These are phyloP conservation scores for Acrobasis consociella DNA, from an alignment of 2,888 invertebrate genomes.

Conservation along the genomic window DNA sequence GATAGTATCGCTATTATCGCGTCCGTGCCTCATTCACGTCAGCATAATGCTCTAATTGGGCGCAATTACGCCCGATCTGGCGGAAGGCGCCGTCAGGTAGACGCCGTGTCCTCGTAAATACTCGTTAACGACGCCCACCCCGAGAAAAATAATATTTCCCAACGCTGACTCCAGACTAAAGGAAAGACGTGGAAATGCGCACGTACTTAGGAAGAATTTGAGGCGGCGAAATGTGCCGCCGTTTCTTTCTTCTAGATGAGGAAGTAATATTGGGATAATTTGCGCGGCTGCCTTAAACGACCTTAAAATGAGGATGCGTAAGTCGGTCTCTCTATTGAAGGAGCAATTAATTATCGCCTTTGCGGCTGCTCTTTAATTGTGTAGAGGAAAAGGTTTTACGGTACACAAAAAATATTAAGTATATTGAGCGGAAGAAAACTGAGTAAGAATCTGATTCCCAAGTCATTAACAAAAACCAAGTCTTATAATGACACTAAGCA, in stretches of 20 bases:
- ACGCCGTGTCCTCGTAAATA: conserved; percentile 78
- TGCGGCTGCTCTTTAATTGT: conserved; percentile 15
- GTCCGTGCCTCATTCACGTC: conserved; percentile 79
- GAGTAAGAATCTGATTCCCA: not conserved
- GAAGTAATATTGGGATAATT: conserved; percentile 60
- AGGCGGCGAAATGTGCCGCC: conserved; percentile 59
- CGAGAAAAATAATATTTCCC: conserved; percentile 78
- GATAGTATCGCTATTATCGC: conserved; percentile 79
- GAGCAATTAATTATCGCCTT: conserved; percentile 19
- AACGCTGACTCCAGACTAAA: conserved; percentile 64
- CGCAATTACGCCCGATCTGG: conserved; percentile 77
- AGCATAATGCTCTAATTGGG: conserved; percentile 82
- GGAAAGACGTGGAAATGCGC: conserved; percentile 69
- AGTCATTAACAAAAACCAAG: not conserved
- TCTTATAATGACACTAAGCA: no score
- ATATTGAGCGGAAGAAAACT: not conserved
- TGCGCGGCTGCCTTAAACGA: conserved; percentile 42
- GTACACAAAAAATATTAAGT: conserved; percentile 2
- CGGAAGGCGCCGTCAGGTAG: conserved; percentile 76
- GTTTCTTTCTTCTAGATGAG: conserved; percentile 55
- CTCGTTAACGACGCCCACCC: conserved; percentile 75
- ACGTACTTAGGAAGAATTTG: conserved; percentile 69
- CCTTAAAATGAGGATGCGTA: conserved; percentile 33
- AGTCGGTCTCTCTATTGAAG: conserved; percentile 23
- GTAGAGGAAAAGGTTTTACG: conserved; percentile 5